Evolutionary conservation across 2,888 invertebrate genomes (phyloP), one percentile per base, ranked within the genome.

Genomic region (Timema cristinae): DNA sequence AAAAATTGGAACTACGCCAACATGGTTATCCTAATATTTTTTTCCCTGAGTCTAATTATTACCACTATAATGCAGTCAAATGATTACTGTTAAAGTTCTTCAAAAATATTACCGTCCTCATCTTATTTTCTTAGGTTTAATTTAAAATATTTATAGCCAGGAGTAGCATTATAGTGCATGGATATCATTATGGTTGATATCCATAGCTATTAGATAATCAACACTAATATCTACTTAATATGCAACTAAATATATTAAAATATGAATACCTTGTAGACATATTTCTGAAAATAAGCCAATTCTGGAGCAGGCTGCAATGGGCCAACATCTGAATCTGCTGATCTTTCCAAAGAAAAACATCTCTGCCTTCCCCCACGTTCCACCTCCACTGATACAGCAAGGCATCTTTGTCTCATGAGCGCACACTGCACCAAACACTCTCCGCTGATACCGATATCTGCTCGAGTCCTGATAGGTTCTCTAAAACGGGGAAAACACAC

Each of bases 211-310:
- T 48, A 11, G 15, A 67, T 15, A 67, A 10, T 2, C 8, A 11
- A 66, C 51, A 32, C 47, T 50, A 50, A 13, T 6, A 68, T 32
- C n/a, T 56, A n/a, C 56, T 49, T 47, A 56, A 15, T 10, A 7
- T 50, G 13, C n/a, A 8, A 56, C 48, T 16, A 47, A 54, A 49
- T 52, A 54, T 16, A n/a, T 59, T 67, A 67, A 47, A 32, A n/a
- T 72, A 16, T 10, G 1, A 48, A 48, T 76, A 81, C 83, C 82
- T 76, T 80, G 76, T 9, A 83, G 78, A 75, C 84, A 84, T 68
- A 83, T 81, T 74, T 84, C 77, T 83, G 83, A 76, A 81, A 83
- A 75, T 82, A 83, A 67, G 81, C 80, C 47, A 81, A 79, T 59
- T 82, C 82, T 6, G 81, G 79, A 6, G 81, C 78, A 5, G 81